phyloP scores from a whole-genome alignment of 2,888 invertebrate species.

The Apodemia duryi region DNA sequence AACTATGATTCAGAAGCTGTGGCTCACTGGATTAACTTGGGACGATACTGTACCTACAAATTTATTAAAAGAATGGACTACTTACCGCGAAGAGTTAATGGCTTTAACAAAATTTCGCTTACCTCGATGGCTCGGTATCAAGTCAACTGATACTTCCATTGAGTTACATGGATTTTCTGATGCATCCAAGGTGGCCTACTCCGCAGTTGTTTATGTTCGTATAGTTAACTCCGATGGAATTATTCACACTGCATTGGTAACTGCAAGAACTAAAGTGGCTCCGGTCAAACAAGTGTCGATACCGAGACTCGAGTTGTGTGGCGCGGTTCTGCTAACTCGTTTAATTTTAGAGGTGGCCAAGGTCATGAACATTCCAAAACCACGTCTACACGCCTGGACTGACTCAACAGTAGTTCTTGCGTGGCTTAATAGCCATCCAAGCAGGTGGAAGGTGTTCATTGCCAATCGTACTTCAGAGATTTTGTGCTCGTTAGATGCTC shows the following conservation, averaged over 20 bases:
- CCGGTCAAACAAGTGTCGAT: no score
- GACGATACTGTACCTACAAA: conserved; percentile 17
- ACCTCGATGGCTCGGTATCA: not conserved
- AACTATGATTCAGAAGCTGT: conserved; percentile 6
- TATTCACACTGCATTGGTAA: no score
- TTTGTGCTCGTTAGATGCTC: conserved; percentile 21
- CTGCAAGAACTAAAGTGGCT: no score
- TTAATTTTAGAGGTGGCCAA: conserved; percentile 19
- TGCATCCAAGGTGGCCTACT: conserved; percentile 23
- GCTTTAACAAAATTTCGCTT: not conserved
- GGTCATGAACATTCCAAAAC: conserved; percentile 15
- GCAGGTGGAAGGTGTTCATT: conserved; percentile 31
- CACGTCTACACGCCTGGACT: conserved; percentile 22
- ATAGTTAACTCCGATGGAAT: no score
- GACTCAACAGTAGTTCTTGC: conserved; percentile 17
- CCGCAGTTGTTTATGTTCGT: no score
- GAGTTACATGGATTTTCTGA: conserved; percentile 31
- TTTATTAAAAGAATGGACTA: not conserved
- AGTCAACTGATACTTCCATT: conserved; percentile 14
- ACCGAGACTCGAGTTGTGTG: conserved; percentile 19
- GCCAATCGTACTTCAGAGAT: conserved; percentile 31
- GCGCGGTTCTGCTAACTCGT: conserved; percentile 1
- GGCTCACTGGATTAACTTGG: conserved; percentile 28
- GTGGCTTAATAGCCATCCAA: conserved; percentile 20
- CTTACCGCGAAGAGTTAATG: not conserved